Evolutionary conservation across 1,140 invertebrate species (phyloP), one percentile per base, ranked within the genome.

Genomic region (Euura saliciscinereae): DNA sequence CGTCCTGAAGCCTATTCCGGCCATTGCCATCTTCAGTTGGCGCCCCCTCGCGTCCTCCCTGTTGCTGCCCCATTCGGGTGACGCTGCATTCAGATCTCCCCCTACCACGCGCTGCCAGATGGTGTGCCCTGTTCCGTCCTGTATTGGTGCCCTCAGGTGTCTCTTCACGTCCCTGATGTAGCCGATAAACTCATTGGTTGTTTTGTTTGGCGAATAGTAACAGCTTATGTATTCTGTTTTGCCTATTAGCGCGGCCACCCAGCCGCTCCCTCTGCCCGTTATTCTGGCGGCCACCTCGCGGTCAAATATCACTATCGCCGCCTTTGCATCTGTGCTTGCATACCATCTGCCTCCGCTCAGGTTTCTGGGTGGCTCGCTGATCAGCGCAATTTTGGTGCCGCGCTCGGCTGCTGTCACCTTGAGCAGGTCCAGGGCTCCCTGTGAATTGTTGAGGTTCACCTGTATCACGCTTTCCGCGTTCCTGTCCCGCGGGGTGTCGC

Each of bases 31-130:
- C 6, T 6, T 11, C 6, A 51, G 6, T 6, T 11, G 46, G 6
- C 11, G 6, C 11, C 46, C 46, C 46, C 46, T 6, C 44, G 2
- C 42, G 44, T 44, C 45, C 10, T 10, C n/a, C n/a, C n/a, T n/a
- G n/a, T n/a, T n/a, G n/a, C n/a, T n/a, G n/a, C n/a, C 68, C 68
- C 68, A 69, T 45, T 1, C 68, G 2, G 44, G 59, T 51, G 71
- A 46, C 75, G 75, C 74, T 2, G 73, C 73, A 42, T 78, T 76
- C 8, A 76, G 76, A 45, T 74, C 75, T 2, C 71, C 73, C 8
- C 74, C 74, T 5, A 75, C 74, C n/a, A n/a, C n/a, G n/a, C n/a
- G n/a, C n/a, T n/a, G n/a, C n/a, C n/a, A n/a, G 10, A 73, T 66
- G 0, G 68, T 43, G 0, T 70, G 51, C 2, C n/a, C 8, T 73